These are phyloP conservation scores for Diabrotica virgifera DNA, from an alignment of 1,140 invertebrate species.

Conservation along the genomic window DNA sequence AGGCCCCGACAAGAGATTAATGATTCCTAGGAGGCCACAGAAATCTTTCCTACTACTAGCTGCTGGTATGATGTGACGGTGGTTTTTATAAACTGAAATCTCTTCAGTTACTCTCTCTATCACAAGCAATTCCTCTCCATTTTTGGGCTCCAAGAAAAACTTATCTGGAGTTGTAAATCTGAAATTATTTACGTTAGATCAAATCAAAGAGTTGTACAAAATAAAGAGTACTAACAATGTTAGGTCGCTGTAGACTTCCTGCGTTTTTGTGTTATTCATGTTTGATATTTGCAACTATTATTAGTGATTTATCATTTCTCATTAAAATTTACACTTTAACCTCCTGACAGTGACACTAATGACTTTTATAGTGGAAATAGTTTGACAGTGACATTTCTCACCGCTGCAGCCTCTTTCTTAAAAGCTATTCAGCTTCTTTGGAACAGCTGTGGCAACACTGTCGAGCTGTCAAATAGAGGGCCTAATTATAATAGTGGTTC, in stretches of 20 bases:
- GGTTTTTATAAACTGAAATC: constrained; percentile 61
- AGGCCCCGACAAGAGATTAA: constrained; percentile 79
- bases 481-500: too few relatives aligned
- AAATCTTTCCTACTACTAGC: constrained; percentile 68
- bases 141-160: constrained; percentile 68
- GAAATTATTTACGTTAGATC: constrained; percentile 30
- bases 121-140: constrained; percentile 60
- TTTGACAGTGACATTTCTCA: too few relatives aligned
- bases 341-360: not conserved
- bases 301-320: not conserved
- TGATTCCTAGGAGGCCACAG: constrained; percentile 86
- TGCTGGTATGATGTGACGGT: constrained; percentile 57
- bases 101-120: constrained; percentile 70
- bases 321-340: not conserved
- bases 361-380: too few relatives aligned
- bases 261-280: constrained; percentile 15
- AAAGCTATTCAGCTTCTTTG: too few relatives aligned
- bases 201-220: constrained; percentile 6
- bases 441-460: too few relatives aligned
- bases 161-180: constrained; percentile 71
- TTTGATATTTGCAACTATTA: constrained; percentile 6
- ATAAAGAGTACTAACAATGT: constrained; percentile 55
- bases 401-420: too few relatives aligned
- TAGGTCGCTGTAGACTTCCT: constrained; percentile 32
- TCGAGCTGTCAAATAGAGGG: too few relatives aligned